phyloP scores from a whole-genome alignment of 2,797 vertebrate species.

The Tapirus indicus region DNA sequence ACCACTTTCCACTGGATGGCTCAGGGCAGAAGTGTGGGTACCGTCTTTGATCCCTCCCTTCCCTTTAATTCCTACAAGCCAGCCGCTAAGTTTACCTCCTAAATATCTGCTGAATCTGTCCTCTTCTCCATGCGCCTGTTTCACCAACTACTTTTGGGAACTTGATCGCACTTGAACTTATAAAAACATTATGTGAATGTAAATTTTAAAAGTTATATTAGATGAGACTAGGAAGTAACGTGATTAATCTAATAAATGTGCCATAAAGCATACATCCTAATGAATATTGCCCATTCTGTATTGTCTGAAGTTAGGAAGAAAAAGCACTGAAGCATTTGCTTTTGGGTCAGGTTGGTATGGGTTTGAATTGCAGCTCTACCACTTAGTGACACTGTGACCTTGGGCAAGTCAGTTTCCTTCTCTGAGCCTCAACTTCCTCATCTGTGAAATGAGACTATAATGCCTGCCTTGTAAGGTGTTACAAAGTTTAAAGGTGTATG shows the following conservation, averaged over 20 bases:
- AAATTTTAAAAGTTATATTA: background rate
- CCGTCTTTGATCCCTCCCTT: background rate
- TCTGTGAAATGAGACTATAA: background rate
- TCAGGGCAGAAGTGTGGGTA: background rate
- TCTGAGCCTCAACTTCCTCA: background rate
- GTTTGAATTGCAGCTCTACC: background rate
- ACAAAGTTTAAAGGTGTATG: background rate
- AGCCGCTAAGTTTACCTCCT: background rate
- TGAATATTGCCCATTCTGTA: background rate
- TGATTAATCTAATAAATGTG: background rate
- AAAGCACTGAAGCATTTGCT: background rate
- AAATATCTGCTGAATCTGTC: background rate
- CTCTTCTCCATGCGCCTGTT: background rate
- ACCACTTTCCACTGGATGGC: background rate
- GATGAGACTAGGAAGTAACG: background rate
- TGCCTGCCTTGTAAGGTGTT: background rate
- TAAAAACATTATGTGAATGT: background rate
- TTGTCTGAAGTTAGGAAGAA: background rate
- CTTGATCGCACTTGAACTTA: background rate
- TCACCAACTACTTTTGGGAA: background rate
- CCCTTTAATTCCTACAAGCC: background rate
- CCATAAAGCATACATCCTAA: background rate
- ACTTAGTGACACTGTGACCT: background rate
- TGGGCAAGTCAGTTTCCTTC: background rate
- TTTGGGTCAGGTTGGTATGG: background rate